Evolutionary conservation across 2,888 invertebrate genomes (phyloP), one percentile per base, ranked within the genome.

Genomic region (Lasioglossum villosulum): DNA sequence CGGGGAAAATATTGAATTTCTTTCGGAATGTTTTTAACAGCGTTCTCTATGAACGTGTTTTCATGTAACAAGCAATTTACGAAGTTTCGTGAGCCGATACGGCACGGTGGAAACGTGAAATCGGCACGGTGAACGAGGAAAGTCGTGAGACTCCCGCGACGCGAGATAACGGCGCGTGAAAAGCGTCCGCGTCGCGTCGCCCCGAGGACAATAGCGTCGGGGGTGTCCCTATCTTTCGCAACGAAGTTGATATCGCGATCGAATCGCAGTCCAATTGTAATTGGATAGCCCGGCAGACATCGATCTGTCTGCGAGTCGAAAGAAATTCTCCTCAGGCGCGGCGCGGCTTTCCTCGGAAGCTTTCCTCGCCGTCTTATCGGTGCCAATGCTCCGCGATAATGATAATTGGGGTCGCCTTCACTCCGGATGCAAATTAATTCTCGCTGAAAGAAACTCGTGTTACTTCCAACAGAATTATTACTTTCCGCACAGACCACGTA

Each of bases 231-330:
- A 80, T 86, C 86, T 84, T 90, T 81, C 80, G 78, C 79, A 79
- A 70, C 74, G 83, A 76, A 87, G 77, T 90, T 91, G 87, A 87
- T 90, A 89, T 90, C 91, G 76, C 84, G 90, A 90, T 90, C 83
- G 86, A 84, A 90, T 91, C 91, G 83, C 80, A 80, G 75, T 78
- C 82, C 89, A 89, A 90, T 91, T 91, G 91, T 88, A 90, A 90
- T 90, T 91, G 91, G 84, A 90, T 73, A 83, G 83, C 71, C 59
- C 30, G 68, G 56, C 80, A 78, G 86, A 83, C 87, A 83, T 66
- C 68, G 73, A 71, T 37, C 63, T 66, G 73, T 63, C 66, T 39
- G 37, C 30, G 27, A 30, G 45, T 23, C 45, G 74, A 86, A 78
- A 83, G 83, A 78, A 78, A 75, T 59, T 45, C n/a, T 34, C 19